Conservation (phyloP, 2,797 vertebrate genomes). For the Toxotes lorentzi region DNA sequence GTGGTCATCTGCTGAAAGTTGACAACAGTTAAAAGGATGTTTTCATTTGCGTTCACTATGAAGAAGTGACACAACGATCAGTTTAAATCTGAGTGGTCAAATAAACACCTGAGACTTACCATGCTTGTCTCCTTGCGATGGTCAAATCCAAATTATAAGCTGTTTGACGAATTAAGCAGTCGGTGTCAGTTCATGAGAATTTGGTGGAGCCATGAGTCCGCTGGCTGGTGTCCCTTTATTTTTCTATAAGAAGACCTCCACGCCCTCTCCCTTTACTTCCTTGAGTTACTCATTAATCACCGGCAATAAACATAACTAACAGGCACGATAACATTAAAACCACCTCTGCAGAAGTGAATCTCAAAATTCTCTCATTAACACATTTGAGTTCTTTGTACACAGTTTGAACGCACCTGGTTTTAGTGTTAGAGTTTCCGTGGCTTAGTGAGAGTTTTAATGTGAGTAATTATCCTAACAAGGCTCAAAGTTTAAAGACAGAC, state of each 20-base stretch:
- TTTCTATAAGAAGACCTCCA: slow-evolving; percentile 62
- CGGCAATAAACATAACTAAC: slow-evolving; percentile 73
- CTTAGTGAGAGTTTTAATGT: background rate
- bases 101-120: slow-evolving; percentile 56
- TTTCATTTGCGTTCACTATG: background rate
- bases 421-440: background rate
- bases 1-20: slow-evolving; percentile 32
- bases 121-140: slow-evolving; percentile 10
- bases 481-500: background rate
- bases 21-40: background rate
- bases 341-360: background rate
- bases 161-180: slow-evolving; percentile 2
- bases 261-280: slow-evolving; percentile 65
- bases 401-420: background rate
- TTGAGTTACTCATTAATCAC: slow-evolving; percentile 85
- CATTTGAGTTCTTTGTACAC: background rate
- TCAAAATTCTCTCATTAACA: background rate
- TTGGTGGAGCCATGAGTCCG: slow-evolving; percentile 19
- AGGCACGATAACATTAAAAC: slow-evolving; percentile 29
- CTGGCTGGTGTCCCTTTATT: slow-evolving; percentile 44
- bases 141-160: background rate
- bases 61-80: background rate
- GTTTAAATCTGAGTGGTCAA: background rate
- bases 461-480: background rate
- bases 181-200: background rate